Conservation (phyloP, 1,140 invertebrate species). For the Araneus ventricosus region DNA sequence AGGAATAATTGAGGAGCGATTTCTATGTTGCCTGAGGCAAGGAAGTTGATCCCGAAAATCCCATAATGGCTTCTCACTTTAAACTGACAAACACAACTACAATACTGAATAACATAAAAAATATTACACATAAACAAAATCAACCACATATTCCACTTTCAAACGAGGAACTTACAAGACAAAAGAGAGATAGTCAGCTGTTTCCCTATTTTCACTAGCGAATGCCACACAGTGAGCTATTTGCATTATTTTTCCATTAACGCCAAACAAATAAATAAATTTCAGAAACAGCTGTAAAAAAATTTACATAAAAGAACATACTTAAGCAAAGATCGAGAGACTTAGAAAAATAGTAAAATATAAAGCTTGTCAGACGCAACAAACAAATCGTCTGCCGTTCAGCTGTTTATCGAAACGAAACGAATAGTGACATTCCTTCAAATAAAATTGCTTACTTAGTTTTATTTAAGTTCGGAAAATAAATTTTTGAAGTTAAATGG, state of each 20-base stretch:
- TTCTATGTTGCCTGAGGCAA: no score
- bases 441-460: not conserved
- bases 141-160: not conserved
- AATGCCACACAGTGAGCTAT: not conserved
- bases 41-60: no score
- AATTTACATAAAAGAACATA: not conserved
- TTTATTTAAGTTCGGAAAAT: no score
- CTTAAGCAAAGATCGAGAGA: not conserved
- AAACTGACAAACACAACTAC: no score
- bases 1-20: no score
- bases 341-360: not conserved
- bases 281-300: not conserved
- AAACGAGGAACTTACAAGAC: not conserved
- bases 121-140: not conserved
- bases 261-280: not conserved
- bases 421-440: not conserved
- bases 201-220: not conserved
- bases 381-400: not conserved
- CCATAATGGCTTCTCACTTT: no score
- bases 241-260: slow-evolving; percentile 28
- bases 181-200: not conserved
- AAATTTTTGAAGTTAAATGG: not conserved
- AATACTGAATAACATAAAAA: no score
- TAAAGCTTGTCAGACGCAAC: not conserved
- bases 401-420: slow-evolving; percentile 8